Evolutionary conservation across 2,888 invertebrate species (phyloP), one percentile per base, ranked within the genome.

Genomic region (Philereme vetulata): DNA sequence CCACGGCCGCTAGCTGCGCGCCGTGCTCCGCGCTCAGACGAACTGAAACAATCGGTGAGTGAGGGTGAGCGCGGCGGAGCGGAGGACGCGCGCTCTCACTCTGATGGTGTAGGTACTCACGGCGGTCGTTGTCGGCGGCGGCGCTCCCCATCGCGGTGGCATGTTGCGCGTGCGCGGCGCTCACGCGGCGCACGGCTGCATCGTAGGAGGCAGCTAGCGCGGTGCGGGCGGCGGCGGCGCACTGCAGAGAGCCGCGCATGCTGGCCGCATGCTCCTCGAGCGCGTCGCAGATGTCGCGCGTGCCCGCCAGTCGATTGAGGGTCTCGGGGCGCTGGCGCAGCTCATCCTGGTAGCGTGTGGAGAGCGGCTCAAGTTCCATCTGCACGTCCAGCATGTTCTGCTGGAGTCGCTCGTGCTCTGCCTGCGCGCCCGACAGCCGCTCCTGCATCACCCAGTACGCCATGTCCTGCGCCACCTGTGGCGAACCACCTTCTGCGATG

Each of bases 401-500:
- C 67, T 88, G 89, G 50, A 90, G 78, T 0, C 84, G 79, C 72
- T 88, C 90, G 71, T 85, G 85, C 68, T 85, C 83, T 51, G 76
- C 78, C 63, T 85, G 81, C 36, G 84, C 72, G 62, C 84, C 82
- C 35, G 82, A 78, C 49, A 88, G 71, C 66, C 83, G 82, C 66
- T 90, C 87, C 64, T 84, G 82, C 50, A 88, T 51, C 58, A 89
- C 87, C 90, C 89, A 90, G 64, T 86, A 88, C 0, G 87, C 84
- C 0, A 88, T 84, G 67, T 90, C 89, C 73, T 90, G 90, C 1
- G 85, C 84, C 34, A 91, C 90, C 91, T 90, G 62, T n/a, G n/a
- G n/a, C n/a, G n/a, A n/a, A n/a, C n/a, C n/a, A n/a, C n/a, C n/a
- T n/a, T n/a, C n/a, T n/a, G n/a, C n/a, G n/a, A n/a, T n/a, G n/a